Percentiles rank a stretch among this genome's conserved stretches.
phyloP scores from a whole-genome alignment of 2,113 vertebrate genomes.

The Apodemus speciosus region DNA sequence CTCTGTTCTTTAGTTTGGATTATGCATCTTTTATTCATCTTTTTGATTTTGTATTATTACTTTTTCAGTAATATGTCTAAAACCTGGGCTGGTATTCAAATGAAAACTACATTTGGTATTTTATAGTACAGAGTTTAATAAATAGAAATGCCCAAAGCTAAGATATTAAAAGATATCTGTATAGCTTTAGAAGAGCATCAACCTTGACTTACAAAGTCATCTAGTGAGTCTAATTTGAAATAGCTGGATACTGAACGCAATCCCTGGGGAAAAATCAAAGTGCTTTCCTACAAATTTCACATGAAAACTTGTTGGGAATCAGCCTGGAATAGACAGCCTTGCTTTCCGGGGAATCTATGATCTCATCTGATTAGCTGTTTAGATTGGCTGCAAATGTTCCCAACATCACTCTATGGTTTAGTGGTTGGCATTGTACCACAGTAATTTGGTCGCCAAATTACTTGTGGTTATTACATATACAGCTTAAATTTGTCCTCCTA shows the following conservation, averaged over 20 bases:
- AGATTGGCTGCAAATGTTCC: conserved; percentile 54
- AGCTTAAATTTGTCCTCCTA: conserved; percentile 41
- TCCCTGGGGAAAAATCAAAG: not conserved
- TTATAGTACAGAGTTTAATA: not conserved
- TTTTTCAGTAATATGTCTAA: conserved; percentile 46
- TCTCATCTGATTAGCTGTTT: conserved; percentile 70
- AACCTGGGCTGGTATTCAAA: conserved; percentile 2
- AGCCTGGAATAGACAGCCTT: conserved; percentile 25
- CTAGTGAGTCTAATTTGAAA: not conserved
- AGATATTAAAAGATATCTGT: not conserved
- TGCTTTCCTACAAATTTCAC: conserved; percentile 24
- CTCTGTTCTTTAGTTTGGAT: conserved; percentile 16
- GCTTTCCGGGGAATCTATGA: conserved; percentile 59
- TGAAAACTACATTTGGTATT: conserved; percentile 25
- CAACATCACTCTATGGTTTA: conserved; percentile 56
- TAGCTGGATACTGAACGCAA: not conserved
- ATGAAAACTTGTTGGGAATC: conserved; percentile 45
- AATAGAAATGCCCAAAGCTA: not conserved
- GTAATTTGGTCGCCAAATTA: conserved; percentile 32
- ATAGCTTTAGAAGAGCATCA: not conserved
- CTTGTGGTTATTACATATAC: conserved; percentile 1
- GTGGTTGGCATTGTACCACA: not conserved
- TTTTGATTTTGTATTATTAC: conserved; percentile 46
- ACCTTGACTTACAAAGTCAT: not conserved
- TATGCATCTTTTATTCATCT: not conserved